Percentiles rank a stretch among this genome's conserved stretches.
Conservation (phyloP, 2,797 vertebrate species). For the Coranthus polyacanthus region DNA sequence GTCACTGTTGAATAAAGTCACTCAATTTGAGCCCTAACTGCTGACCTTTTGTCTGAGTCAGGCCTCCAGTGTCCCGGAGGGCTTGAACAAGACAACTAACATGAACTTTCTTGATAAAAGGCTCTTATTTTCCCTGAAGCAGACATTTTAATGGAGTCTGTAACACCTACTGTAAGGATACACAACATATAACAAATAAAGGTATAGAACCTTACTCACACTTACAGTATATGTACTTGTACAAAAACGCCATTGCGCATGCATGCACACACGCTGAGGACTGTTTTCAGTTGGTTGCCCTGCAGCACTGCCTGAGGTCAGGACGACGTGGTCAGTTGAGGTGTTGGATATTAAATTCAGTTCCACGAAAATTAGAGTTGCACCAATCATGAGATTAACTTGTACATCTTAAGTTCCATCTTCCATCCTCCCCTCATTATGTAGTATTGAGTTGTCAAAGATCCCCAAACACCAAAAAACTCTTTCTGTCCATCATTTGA, state of each 20-base stretch:
- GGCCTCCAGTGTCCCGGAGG: conserved; percentile 49
- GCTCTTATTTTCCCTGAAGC: conserved; percentile 43
- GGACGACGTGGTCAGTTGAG: conserved; percentile 52
- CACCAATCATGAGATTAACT: conserved; percentile 23
- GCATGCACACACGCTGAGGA: too few species aligned
- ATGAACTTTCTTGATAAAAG: conserved; percentile 56
- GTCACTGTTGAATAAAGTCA: conserved; percentile 33
- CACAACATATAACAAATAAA: too few species aligned
- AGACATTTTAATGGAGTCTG: too few species aligned
- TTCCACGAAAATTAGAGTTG: conserved; percentile 16
- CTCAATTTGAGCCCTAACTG: conserved; percentile 65
- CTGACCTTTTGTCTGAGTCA: conserved; percentile 77
- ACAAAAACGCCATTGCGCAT: too few species aligned
- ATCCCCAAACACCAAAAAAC: not conserved
- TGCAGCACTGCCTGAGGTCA: conserved; percentile 61
- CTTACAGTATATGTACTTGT: conserved; percentile 15
- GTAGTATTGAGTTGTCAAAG: conserved; percentile 11
- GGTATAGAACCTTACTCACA: too few species aligned
- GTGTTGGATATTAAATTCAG: conserved; percentile 38
- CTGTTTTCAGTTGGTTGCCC: conserved; percentile 34
- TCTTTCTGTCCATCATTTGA: conserved; percentile 14
- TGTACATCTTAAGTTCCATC: conserved; percentile 7
- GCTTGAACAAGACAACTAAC: conserved; percentile 36
- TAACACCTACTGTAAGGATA: too few species aligned
- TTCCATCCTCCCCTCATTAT: not conserved